Evolutionary conservation across 2,888 invertebrate species (phyloP), one percentile per base, ranked within the genome.

Genomic region (Conus canariensis): DNA sequence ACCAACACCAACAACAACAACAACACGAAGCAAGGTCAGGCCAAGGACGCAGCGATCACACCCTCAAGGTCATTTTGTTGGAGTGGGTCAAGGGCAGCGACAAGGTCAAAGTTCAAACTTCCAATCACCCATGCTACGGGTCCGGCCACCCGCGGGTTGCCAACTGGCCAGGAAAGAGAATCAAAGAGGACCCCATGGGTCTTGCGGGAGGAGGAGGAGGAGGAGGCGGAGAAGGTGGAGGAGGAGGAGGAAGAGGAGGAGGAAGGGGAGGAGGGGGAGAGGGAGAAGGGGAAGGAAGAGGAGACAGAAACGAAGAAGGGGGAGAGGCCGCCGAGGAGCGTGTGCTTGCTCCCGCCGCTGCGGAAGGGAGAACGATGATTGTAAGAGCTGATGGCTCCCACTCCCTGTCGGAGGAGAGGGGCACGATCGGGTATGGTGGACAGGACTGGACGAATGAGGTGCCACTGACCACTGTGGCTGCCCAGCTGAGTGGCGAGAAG

Each of bases 1-100:
- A 82, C 56, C 82, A 82, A 14, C 45, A 12, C 2, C 45, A 82
- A 1, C 82, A 56, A 0, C 77, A 22, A 9, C 77, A 25, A 80
- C 82, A 82, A 45, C 82, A 45, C 5, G 12, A 45, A 45, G 8
- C 82, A 58, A 9, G 16, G 22, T 56, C 58, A 58, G 88, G 60
- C 30, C 88, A 82, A 60, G 60, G 60, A 14, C 80, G 64, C 0
- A 22, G 59, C 16, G 74, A 45, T 6, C 88, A 88, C 59, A 58
- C 88, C 56, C 82, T 88, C 25, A 88, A 88, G 64, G 88, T 88
- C 88, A 88, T 88, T 25, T 58, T 88, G 30, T 60, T 88, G 30
- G 88, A 88, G 82, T 82, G 80, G 88, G 88, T 88, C 80, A 88
- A 88, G 88, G 88, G 80, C 88, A 60, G 88, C 80, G 88, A 88